phyloP scores from a whole-genome alignment of 2,888 invertebrate genomes.

The Oscheius sp. region DNA sequence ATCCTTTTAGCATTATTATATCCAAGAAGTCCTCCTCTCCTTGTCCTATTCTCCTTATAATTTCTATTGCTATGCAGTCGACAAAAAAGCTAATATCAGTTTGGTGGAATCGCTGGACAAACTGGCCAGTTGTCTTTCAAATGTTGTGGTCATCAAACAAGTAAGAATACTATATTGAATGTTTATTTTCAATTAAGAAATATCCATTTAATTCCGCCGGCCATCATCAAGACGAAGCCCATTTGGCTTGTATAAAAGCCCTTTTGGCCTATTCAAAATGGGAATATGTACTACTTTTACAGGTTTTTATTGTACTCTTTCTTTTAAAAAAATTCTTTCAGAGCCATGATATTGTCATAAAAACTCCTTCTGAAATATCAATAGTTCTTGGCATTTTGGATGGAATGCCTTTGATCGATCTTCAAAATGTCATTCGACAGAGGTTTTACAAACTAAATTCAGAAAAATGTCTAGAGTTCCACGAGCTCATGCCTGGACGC shows the following conservation, averaged over 20 bases:
- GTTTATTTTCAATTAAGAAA: not conserved
- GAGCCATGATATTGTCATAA: conserved; percentile 12
- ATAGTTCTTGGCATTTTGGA: conserved; percentile 1
- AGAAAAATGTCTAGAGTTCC: not conserved
- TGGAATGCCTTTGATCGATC: conserved; percentile 8
- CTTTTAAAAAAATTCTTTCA: not conserved
- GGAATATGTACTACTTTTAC: conserved; percentile 16
- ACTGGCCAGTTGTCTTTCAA: not conserved
- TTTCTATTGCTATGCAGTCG: conserved; percentile 12
- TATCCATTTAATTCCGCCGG: conserved; percentile 20
- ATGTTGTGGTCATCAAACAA: not conserved
- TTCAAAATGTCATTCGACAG: not conserved
- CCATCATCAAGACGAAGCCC: conserved; percentile 9
- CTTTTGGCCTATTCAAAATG: not conserved
- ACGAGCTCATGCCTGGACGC: conserved; percentile 6
- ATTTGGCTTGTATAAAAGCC: conserved; percentile 7
- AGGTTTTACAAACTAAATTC: not conserved
- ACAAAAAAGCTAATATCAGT: not conserved
- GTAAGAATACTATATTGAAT: not conserved
- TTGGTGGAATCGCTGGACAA: not conserved
- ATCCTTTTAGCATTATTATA: conserved; percentile 10
- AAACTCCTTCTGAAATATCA: conserved; percentile 19
- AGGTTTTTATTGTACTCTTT: not conserved
- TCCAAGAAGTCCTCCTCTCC: conserved; percentile 13
- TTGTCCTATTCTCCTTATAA: conserved; percentile 11